Conservation (phyloP, 2,888 invertebrate genomes). For the Pachliopta kotzebuea region DNA sequence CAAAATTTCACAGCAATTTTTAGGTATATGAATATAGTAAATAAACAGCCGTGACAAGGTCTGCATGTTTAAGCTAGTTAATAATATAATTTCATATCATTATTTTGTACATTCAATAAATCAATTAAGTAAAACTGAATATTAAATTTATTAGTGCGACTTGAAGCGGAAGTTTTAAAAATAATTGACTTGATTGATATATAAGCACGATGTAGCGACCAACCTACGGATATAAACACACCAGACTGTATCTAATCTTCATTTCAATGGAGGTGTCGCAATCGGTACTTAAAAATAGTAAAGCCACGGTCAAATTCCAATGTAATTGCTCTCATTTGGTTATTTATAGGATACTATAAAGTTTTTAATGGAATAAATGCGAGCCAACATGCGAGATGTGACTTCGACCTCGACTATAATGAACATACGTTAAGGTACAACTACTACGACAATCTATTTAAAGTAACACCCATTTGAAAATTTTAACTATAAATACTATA, state of each 20-base stretch:
- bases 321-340: conserved; percentile 62
- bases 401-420: conserved; percentile 46
- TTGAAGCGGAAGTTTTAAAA: conserved; percentile 14
- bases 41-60: too few relatives aligned
- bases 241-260: conserved; percentile 46
- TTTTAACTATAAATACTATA: not conserved
- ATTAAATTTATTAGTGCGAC: conserved; percentile 12
- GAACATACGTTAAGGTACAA: conserved; percentile 32
- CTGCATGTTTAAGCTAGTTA: too few relatives aligned
- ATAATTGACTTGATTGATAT: conserved; percentile 9
- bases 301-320: conserved; percentile 68
- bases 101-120: conserved; percentile 15
- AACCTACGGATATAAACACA: conserved; percentile 32
- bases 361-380: conserved; percentile 50
- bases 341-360: conserved; percentile 51
- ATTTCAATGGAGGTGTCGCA: conserved; percentile 54
- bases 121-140: conserved; percentile 13
- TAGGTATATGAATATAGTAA: too few relatives aligned
- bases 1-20: too few relatives aligned
- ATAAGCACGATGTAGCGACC: not conserved
- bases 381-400: conserved; percentile 41
- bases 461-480: not conserved
- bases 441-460: conserved; percentile 3
- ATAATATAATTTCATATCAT: conserved; percentile 17
- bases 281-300: conserved; percentile 56